These are phyloP conservation scores for Neosilurus mollespiculum DNA, from an alignment of 2,797 vertebrate genomes.

Conservation along the genomic window DNA sequence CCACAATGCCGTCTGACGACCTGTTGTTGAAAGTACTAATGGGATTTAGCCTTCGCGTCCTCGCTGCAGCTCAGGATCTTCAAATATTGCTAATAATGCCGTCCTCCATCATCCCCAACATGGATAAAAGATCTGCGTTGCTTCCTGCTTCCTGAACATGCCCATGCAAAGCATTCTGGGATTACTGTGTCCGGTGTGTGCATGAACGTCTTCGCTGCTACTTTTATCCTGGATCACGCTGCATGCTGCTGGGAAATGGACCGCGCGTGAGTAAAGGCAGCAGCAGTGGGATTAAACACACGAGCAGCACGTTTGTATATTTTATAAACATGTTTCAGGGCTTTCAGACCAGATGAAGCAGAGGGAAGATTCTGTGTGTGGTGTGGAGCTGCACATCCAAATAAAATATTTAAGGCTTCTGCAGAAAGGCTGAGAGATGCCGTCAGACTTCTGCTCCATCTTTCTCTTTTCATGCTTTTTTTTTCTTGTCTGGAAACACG, in stretches of 20 bases:
- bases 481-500: background rate
- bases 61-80: background rate
- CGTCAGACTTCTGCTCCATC: conserved; percentile 27
- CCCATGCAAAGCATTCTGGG: background rate
- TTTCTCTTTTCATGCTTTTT: conserved; percentile 45
- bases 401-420: conserved; percentile 55
- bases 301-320: background rate
- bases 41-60: background rate
- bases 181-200: background rate
- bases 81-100: background rate
- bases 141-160: background rate
- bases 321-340: background rate
- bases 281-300: background rate
- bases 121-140: background rate
- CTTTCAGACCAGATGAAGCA: background rate
- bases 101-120: background rate
- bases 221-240: background rate
- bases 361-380: conserved; percentile 60
- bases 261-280: too few relatives aligned
- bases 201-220: too few relatives aligned
- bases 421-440: conserved; percentile 16
- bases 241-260: background rate
- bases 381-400: conserved; percentile 57
- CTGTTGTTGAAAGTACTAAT: too few relatives aligned
- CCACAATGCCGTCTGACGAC: background rate